These are phyloP conservation scores for Poecilia latipinna DNA, from an alignment of 2,113 vertebrate species.

Conservation along the genomic window DNA sequence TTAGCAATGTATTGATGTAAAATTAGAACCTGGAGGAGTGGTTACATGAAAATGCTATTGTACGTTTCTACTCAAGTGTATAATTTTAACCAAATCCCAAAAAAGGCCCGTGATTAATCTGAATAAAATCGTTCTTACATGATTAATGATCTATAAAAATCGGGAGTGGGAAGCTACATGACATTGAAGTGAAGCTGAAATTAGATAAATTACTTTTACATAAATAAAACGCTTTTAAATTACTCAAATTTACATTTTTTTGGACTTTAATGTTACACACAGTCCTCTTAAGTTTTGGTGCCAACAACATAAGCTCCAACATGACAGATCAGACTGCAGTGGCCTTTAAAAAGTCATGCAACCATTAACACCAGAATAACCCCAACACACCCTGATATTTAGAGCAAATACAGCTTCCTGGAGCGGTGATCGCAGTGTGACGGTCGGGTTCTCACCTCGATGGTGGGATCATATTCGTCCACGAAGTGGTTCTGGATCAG, in stretches of 20 bases:
- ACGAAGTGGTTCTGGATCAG: constrained; percentile 89
- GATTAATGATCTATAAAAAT: not conserved
- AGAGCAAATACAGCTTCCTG: no score
- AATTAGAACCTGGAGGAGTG: no score
- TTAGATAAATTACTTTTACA: not conserved
- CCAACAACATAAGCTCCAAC: not conserved
- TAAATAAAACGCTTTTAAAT: no score
- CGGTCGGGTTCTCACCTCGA: constrained; percentile 70
- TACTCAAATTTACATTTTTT: no score
- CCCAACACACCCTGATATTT: not conserved
- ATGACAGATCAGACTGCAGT: not conserved
- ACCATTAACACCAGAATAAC: not conserved
- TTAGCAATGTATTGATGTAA: no score
- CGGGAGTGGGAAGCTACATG: no score
- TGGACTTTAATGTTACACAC: not conserved
- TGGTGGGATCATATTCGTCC: constrained; percentile 83
- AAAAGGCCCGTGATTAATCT: no score
- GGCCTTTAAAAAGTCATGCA: not conserved
- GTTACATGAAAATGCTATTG: no score
- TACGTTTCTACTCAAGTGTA: no score
- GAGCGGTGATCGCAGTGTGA: not conserved
- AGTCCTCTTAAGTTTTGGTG: not conserved
- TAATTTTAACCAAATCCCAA: no score
- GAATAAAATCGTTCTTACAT: not conserved
- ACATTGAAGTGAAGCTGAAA: not conserved